Evolutionary conservation across 2,888 invertebrate genomes (phyloP).

Genomic region (Synergus umbraculus): DNA sequence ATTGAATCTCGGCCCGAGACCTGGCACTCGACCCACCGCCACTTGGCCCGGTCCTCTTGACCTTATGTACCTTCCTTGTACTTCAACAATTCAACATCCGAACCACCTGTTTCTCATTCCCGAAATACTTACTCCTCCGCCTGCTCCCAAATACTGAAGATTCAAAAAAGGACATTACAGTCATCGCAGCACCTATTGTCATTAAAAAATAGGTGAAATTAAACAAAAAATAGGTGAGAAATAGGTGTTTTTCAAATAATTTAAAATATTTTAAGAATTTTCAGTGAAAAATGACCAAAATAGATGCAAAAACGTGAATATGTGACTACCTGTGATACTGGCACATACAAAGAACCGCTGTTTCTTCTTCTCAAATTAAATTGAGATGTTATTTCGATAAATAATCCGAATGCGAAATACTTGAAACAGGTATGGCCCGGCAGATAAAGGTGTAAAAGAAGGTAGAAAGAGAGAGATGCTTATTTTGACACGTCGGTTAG

Average conservation of each 20-base stretch:
- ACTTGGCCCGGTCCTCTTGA: conserved; percentile 40
- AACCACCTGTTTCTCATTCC: conserved; percentile 36
- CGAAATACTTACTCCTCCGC: conserved; percentile 1
- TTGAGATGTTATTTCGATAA: conserved; percentile 6
- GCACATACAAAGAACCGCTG: not conserved
- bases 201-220: too few relatives aligned
- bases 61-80: conserved; percentile 27
- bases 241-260: not conserved
- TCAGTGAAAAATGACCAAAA: too few relatives aligned
- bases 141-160: not conserved
- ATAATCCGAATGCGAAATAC: conserved; percentile 9
- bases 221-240: too few relatives aligned
- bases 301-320: too few relatives aligned
- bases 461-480: conserved; percentile 5
- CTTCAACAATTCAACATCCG: conserved; percentile 24
- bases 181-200: too few relatives aligned
- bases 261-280: too few relatives aligned
- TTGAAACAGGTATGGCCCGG: not conserved
- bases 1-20: not conserved
- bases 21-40: conserved; percentile 4
- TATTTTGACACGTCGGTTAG: conserved; percentile 24
- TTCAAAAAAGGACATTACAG: not conserved
- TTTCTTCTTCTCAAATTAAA: not conserved
- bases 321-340: too few relatives aligned
- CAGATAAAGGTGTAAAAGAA: conserved; percentile 17